Evolutionary conservation across 2,888 invertebrate genomes (phyloP), one percentile per base, ranked within the genome.

Genomic region (Ceratothoa steindachneri): DNA sequence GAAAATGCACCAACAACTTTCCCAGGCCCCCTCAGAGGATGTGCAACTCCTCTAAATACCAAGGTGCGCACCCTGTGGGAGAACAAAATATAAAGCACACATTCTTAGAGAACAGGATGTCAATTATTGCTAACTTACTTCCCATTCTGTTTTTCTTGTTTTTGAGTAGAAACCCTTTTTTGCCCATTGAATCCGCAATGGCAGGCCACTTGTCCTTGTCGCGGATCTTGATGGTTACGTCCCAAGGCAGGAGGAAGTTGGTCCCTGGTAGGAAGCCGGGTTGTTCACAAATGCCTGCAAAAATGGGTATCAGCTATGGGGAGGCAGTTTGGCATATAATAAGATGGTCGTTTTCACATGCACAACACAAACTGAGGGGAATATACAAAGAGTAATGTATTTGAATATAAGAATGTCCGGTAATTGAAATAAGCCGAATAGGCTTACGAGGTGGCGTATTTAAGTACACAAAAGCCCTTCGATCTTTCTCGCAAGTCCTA

Each of bases 191-290:
- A 53, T 77, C 74, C 2, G 80, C 84, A 19, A 85, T 82, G n/a
- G 84, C 81, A 3, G 75, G 85, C 81, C 85, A 73, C 69, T 83
- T 76, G 12, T 72, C 71, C 2, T 70, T 53, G 51, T 72, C 73
- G 27, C 85, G 84, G 9, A 84, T 82, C 68, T 84, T 88, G 0
- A 93, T 89, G 9, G 90, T 89, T 0, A 93, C 91, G 85, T 97
- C 96, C 95, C 97, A 97, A 0, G 98, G 97, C 81, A 97, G 85
- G 71, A 98, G 87, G 83, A 91, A 96, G 83, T 95, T 95, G 67
- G 95, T 92, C 71, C 93, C 93, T 67, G 91, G 89, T 73, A 95
- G 86, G 85, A 97, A 93, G 2, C 97, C 97, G 0, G 94, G 93
- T 85, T 95, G 79, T 4, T 76, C 74, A 55, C 74, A 71, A 29